Base-by-base conservation (phyloP, 1,140 invertebrate species). In the Pogonognathellus flavescens region DNA sequence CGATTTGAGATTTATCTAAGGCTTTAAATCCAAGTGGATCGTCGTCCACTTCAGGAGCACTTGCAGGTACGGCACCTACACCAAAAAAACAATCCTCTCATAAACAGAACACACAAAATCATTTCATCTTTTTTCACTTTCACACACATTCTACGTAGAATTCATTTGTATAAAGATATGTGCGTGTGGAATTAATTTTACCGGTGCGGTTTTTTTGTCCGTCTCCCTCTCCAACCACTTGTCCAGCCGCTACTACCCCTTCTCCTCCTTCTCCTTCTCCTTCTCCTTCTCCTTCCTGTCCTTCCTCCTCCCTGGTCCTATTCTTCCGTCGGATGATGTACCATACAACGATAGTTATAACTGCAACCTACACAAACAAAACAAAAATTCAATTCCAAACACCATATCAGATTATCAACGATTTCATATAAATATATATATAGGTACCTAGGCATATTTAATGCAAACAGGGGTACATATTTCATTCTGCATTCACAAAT, bases 1-100 rank as follows among this genome's bases (percentile, higher is more conserved):
- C 85, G 31, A 86, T 82, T 86, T 86, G 85, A 20, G 81, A 83
- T 66, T 82, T 81, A 20, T 85, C 84, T 66, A 60, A 55, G 80
- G 57, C 80, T 55, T 57, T 82, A 20, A 82, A 57, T 82, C 52
- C 80, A 7, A 60, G 31, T 20, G 72, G 70, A 82, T 85, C 52
- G 25, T 80, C 80, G 41, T 83, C 82, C 82, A 55, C 82, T 83
- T 62, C 57, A 16, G 57, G 31, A 41, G 60, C 57, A 41, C 80
- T 57, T 25, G 20, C 83, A n/a, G 52, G 18, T 82, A 49, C 70
- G 41, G 31, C 70, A 76, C 70, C 70, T 76, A n/a, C 25, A 76
- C n/a, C n/a, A 14, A 76, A 11, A 25, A 41, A 76, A 49, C 41
- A 49, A 57, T 57, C 3, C 53, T 10, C 13, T 18, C 70, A 50